phyloP scores from a whole-genome alignment of 2,888 invertebrate species.

The Phengaris alcon region DNA sequence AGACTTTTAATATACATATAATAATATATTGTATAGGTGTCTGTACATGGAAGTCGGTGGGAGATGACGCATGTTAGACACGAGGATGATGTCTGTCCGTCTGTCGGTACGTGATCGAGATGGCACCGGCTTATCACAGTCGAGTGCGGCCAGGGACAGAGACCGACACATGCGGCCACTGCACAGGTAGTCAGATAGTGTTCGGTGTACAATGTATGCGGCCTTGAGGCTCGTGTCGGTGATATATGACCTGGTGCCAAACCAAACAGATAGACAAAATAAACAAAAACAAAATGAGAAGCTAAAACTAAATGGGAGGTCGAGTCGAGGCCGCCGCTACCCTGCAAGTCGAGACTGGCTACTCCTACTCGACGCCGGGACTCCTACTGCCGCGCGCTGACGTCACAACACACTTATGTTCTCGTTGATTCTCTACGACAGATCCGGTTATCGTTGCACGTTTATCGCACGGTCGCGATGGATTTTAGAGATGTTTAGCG shows the following conservation, averaged over 20 bases:
- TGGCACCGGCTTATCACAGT: constrained; percentile 44
- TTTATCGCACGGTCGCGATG: constrained; percentile 43
- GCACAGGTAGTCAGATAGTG: constrained; percentile 47
- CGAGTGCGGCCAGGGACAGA: constrained; percentile 34
- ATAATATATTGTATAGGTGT: constrained; percentile 45
- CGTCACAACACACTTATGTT: constrained; percentile 45
- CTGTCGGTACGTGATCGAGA: constrained; percentile 34
- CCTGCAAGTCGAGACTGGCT: constrained; percentile 58
- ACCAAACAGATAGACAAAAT: constrained; percentile 47
- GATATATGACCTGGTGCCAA: constrained; percentile 72
- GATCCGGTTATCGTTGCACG: constrained; percentile 66
- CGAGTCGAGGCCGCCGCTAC: constrained; percentile 61
- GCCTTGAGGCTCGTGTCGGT: constrained; percentile 61
- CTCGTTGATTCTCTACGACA: constrained; percentile 46
- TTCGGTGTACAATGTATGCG: constrained; percentile 66
- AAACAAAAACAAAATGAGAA: constrained; percentile 48
- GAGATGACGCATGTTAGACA: constrained; percentile 33
- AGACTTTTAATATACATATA: constrained; percentile 47
- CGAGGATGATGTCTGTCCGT: constrained; percentile 32
- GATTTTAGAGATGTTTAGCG: constrained; percentile 38
- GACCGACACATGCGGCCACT: constrained; percentile 36
- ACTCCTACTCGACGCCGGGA: constrained; percentile 66
- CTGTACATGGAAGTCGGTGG: constrained; percentile 40
- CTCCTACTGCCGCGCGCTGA: constrained; percentile 49
- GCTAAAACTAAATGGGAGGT: constrained; percentile 48